Conservation (phyloP, 1,140 invertebrate genomes). For the Drosophila kanapiae region DNA sequence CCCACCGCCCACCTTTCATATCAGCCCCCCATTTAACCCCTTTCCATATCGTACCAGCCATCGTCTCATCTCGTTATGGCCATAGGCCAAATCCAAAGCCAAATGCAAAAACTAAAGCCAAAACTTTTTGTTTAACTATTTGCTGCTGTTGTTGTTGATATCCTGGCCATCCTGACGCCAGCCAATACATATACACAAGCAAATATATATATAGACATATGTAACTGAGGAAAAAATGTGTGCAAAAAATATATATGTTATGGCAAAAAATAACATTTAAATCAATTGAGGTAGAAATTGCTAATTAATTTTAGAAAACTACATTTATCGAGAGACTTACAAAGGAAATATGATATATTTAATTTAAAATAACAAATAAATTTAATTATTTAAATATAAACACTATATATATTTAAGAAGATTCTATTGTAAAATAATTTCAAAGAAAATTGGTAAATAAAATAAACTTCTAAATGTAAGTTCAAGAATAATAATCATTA, state of each 20-base stretch:
- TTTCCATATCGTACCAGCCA: neutral
- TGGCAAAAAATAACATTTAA: no score
- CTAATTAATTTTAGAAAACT: neutral
- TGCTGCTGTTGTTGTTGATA: conserved; percentile 35
- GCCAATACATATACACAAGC: conserved; percentile 60
- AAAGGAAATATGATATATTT: neutral
- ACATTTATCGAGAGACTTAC: neutral
- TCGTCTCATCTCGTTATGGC: conserved; percentile 45
- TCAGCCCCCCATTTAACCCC: neutral
- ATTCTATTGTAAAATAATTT: neutral
- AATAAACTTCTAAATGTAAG: neutral
- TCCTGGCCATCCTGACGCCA: conserved; percentile 46
- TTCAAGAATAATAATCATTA: neutral
- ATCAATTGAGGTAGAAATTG: neutral
- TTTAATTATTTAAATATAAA: neutral
- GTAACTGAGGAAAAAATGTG: neutral
- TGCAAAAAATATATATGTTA: neutral
- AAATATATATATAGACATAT: conserved; percentile 26
- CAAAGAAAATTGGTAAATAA: neutral
- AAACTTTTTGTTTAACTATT: conserved; percentile 73
- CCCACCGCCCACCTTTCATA: neutral
- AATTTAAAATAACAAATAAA: neutral
- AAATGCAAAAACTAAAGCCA: conserved; percentile 54
- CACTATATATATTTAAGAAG: neutral
- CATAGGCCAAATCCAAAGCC: conserved; percentile 55